Percentiles rank a stretch among this genome's conserved stretches.
Conservation (phyloP, 2,113 vertebrate species). For the Indicator maculatus region DNA sequence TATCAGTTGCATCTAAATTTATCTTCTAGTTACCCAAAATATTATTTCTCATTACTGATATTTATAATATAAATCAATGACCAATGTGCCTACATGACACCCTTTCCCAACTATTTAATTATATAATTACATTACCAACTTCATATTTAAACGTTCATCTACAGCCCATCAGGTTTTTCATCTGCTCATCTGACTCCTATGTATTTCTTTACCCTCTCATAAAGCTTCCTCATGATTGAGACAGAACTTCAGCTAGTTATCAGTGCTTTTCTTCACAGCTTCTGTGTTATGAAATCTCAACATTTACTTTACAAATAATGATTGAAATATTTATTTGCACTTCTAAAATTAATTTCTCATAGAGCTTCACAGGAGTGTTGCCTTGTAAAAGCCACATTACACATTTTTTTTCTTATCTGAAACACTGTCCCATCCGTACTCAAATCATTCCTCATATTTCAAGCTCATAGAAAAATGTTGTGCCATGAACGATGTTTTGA, state of each 20-base stretch:
- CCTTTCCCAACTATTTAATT: not conserved
- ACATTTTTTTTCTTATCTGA: not conserved
- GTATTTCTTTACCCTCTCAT: not conserved
- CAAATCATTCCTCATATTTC: not conserved
- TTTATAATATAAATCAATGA: not conserved
- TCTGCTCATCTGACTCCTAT: not conserved
- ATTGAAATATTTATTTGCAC: not conserved
- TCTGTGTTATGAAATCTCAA: accelerated
- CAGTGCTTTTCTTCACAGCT: not conserved
- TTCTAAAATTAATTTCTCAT: not conserved
- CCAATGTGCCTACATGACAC: not conserved
- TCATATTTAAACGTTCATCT: not conserved
- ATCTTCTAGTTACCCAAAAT: not conserved
- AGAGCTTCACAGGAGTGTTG: not conserved
- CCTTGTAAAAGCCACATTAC: not conserved
- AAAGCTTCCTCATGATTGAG: not conserved
- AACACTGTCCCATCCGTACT: not conserved
- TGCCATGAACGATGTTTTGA: not conserved
- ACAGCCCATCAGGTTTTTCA: not conserved
- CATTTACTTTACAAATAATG: not conserved
- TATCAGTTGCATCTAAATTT: not conserved
- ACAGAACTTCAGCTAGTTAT: not conserved
- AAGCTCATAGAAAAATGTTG: not conserved
- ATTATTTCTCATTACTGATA: not conserved
- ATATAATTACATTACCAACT: not conserved